Evolutionary conservation across 2,113 vertebrate genomes (phyloP), one percentile per base, ranked within the genome.

Genomic region (Casuarius casuarius): DNA sequence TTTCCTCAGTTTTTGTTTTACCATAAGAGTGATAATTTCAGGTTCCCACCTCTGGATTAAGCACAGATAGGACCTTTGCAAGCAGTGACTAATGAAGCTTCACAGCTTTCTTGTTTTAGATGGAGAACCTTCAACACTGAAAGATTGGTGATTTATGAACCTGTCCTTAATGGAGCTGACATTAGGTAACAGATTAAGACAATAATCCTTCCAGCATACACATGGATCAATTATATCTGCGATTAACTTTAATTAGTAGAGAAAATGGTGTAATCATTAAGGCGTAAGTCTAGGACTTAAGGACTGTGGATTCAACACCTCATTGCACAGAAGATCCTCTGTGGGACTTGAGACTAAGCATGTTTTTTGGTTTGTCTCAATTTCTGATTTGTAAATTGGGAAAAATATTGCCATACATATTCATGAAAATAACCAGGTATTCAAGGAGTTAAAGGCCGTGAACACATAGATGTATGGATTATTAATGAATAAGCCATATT

Each of bases 241-340:
- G 61, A 90, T 67, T 90, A 90, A n/a, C 77, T 73, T 85, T 93
- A 95, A 95, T 93, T 86, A 95, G 63, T 18, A 90, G 59, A 65
- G 70, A 76, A 79, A 59, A 67, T 46, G 48, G 28, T 13, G 3
- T 7, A 22, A n/a, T 79, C 76, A 58, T 70, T 91, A 70, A 92
- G 70, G 52, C 29, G 83, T 23, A 56, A 68, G 33, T 61, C 38
- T 9, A 58, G 52, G 51, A 54, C 35, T 54, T 21, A 19, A 16
- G 35, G 38, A 35, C 73, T 89, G 66, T 44, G 65, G 70, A 71
- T 91, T 91, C 87, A 91, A 56, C 23, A 81, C 46, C 44, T 92
- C 26, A 6, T 9, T 54, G 65, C 70, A 85, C 59, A 85, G 73
- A 92, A 74, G 84, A 61, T 78, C 23, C 75, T 66, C 80, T 61